Evolutionary conservation across 2,113 vertebrate genomes (phyloP), one percentile per base, ranked within the genome.

Genomic region (Reinhardtius hippoglossoides): DNA sequence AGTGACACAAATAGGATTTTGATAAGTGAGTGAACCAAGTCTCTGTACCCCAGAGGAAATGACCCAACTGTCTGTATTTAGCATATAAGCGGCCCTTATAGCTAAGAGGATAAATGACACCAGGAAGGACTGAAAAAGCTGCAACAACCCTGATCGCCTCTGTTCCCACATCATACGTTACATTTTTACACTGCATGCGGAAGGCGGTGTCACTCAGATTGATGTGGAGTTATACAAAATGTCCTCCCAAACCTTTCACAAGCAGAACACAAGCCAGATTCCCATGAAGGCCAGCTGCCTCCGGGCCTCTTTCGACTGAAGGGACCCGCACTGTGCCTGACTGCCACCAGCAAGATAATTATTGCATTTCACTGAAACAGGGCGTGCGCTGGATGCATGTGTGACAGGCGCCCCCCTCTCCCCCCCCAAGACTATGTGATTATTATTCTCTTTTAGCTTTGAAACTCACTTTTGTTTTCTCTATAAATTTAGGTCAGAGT

Each of bases 401-500:
- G 40, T 42, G 63, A 77, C 37, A 40, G 78, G 50, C 54, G 44
- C 42, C 16, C 52, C 83, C 37, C 31, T n/a, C n/a, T n/a, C 20
- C 9, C 31, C 82, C 37, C 31, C 16, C 7, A n/a, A 63, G 74
- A 67, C 78, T 26, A 58, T 70, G 64, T 62, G 20, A 61, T 42
- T 62, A 35, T 35, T 9, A 10, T 60, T 3, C 23, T 83, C 24
- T 64, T 23, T 1, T 57, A 31, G 65, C 42, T 72, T 72, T 62
- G 52, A 73, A 76, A 69, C 54, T 63, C 16, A 1, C 10, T 20
- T 44, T 65, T 90, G 71, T 75, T 87, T 86, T 85, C 74, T 71
- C 70, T 74, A 50, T 71, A 67, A 6, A 81, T 92, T 91, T 91
- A 91, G 81, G 90, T 92, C 88, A 81, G 82, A 83, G 76, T 16